Conservation (phyloP, 2,113 vertebrate genomes). For the Nematolebias whitei region DNA sequence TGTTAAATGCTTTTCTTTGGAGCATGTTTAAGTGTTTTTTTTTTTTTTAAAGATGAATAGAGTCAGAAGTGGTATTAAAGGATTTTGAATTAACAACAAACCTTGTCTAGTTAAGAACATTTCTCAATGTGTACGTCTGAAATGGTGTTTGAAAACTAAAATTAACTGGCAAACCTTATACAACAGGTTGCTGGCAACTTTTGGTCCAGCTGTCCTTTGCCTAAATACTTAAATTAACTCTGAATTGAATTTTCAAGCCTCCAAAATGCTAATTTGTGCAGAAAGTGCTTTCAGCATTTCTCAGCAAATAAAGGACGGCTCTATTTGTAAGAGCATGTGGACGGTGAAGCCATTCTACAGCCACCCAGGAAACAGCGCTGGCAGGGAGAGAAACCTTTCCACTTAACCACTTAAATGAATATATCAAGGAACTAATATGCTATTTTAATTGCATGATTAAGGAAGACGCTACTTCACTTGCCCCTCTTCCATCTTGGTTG, state of each 20-base stretch:
- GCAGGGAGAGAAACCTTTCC: slow-evolving; percentile 98
- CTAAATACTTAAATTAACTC: slow-evolving; percentile 85
- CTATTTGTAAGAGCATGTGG: slow-evolving; percentile 85
- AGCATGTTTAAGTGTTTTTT: too few relatives aligned
- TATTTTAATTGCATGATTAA: slow-evolving; percentile 99
- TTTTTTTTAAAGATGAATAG: too few relatives aligned
- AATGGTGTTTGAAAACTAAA: not conserved
- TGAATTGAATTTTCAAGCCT: slow-evolving; percentile 82
- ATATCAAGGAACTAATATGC: slow-evolving; percentile 99
- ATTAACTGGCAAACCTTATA: not conserved
- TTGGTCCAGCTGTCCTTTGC: slow-evolving; percentile 75
- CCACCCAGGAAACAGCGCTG: slow-evolving; percentile 84
- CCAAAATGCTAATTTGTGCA: slow-evolving; percentile 83
- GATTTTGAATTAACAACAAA: too few relatives aligned
- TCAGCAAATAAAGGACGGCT: slow-evolving; percentile 77
- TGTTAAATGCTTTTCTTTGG: too few relatives aligned
- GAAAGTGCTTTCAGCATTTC: slow-evolving; percentile 84
- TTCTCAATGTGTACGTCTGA: too few relatives aligned
- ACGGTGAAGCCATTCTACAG: slow-evolving; percentile 81
- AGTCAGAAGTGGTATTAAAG: too few relatives aligned
- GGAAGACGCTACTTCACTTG: slow-evolving; percentile 97
- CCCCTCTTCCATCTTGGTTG: slow-evolving; percentile 93
- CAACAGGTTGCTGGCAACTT: slow-evolving; percentile 13
- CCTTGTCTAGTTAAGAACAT: too few relatives aligned
- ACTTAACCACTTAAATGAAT: slow-evolving; percentile 99